Base-by-base conservation (phyloP, 2,797 vertebrate genomes). In the Scolopax bukidnonensis region DNA sequence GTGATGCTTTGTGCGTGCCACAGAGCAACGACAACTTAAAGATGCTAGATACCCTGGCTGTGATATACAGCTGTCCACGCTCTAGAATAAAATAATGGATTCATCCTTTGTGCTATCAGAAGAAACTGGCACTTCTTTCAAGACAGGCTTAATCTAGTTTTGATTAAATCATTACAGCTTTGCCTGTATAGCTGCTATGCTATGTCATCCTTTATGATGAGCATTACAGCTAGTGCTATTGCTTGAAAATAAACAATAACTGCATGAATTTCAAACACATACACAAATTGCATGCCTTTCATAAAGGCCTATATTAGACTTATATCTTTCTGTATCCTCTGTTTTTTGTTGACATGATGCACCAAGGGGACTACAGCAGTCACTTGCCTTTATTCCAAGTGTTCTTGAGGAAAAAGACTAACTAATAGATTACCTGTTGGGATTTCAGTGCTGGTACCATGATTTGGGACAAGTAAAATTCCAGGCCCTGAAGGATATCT, bases 401-500 rank as follows among this genome's bases (percentile, higher is more conserved):
- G 3, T 23, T 81, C 40, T 48, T 79, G n/a, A 68, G 53, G 14
- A 74, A 69, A 69, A 94, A 43, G 33, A 18, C 12, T 16, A 28
- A 11, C 12, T 32, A 12, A 51, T 73, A 54, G 47, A 56, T 84
- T 98, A 99, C 98, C 98, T 99, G 97, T 83, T 98, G 98, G 4
- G 98, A 98, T 75, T 95, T 97, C 63, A 99, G 98, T 15, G 97
- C 97, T 10, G 98, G 98, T 81, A 98, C 68, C 97, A 98, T 97
- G 86, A 98, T 64, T 51, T 97, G 92, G 33, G 98, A 96, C 89
- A 99, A 92, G 83, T 98, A 97, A 36, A 95, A 97, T 78, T 98
- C 98, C 88, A 99, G 68, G 12, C 97, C 96, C 73, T 94, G 96
- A 61, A 99, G 97, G 65, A 98, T 81, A 92, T 95, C 96, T 70